Conservation (phyloP, 1,140 invertebrate species). For the Lasaia peninsularis region DNA sequence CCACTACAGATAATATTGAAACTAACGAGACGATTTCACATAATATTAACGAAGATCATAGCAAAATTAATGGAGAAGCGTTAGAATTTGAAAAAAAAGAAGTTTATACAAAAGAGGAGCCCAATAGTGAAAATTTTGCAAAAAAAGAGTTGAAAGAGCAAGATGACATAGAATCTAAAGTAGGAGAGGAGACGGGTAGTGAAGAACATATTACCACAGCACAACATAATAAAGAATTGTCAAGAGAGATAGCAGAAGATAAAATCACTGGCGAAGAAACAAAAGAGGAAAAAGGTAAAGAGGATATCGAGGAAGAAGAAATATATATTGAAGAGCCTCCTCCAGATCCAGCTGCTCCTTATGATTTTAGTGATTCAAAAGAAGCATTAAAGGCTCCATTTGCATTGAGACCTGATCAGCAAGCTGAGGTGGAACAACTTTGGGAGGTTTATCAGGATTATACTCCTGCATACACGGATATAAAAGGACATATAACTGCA, state of each 20-base stretch:
- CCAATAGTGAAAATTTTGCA: conserved; percentile 18
- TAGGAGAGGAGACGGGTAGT: conserved; percentile 26
- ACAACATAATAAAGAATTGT: conserved; percentile 35
- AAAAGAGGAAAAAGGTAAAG: conserved; percentile 31
- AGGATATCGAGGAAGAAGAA: conserved; percentile 54
- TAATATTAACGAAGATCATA: conserved; percentile 23
- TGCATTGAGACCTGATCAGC: conserved; percentile 54
- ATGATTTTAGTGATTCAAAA: conserved; percentile 54
- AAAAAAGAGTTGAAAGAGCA: conserved; percentile 27
- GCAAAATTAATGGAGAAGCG: conserved; percentile 19
- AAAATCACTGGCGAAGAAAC: conserved; percentile 31
- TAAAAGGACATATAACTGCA: conserved; percentile 57
- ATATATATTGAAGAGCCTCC: conserved; percentile 49
- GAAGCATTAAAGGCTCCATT: conserved; percentile 57
- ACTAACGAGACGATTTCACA: too few relatives aligned
- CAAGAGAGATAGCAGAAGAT: conserved; percentile 35
- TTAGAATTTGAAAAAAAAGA: conserved; percentile 25
- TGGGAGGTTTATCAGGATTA: conserved; percentile 64
- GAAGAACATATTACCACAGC: conserved; percentile 33
- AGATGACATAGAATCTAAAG: conserved; percentile 25
- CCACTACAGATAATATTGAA: neutral
- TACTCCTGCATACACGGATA: conserved; percentile 62
- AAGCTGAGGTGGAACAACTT: conserved; percentile 59
- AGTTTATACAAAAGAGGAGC: conserved; percentile 28
- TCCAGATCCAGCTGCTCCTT: conserved; percentile 59